Evolutionary conservation across 2,797 vertebrate species (phyloP), one percentile per base, ranked within the genome.

Genomic region (Chelon auratus): DNA sequence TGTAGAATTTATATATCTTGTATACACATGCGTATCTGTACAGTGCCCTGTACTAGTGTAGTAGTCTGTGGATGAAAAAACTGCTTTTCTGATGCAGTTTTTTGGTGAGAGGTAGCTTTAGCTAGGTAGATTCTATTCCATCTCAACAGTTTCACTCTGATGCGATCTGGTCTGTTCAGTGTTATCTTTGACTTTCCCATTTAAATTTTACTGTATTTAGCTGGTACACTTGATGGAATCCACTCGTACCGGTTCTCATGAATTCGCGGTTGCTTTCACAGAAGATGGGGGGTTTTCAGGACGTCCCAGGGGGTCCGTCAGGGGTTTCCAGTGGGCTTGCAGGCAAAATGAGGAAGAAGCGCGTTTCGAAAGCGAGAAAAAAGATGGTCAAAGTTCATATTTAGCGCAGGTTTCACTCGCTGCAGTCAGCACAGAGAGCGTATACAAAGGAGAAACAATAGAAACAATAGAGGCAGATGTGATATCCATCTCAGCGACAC

Each of bases 341-440:
- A 61, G 36, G 3, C 22, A 47, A 79, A 86, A 88, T 63, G 63
- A 86, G 75, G 87, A 90, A 90, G 55, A 45, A 48, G 7, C 6
- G 0, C 45, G 0, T 40, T 40, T 12, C 1, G 40, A 77, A 78
- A 84, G 63, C 57, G 65, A 70, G 47, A 72, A 48, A 62, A 17
- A 11, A 12, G 12, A 12, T 56, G 61, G n/a, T 56, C 11, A 0
- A n/a, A 20, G 12, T 52, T 26, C 69, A 43, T 40, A 33, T 58
- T 65, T 80, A 14, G 40, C 18, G 5, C 7, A 36, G 20, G n/a
- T 75, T 68, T 56, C 33, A 52, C 68, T 70, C n/a, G 5, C 15
- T n/a, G 1, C 10, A 11, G 20, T 30, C 12, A 10, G 13, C 3
- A 26, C 26, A 26, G 33, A 56, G 17, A 56, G 30, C 22, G 54